A percentile compares a stretch with the other conserved stretches of the same genome.
These are phyloP conservation scores for Lacerta bilineata DNA, from an alignment of 2,797 vertebrate species.

Conservation along the genomic window DNA sequence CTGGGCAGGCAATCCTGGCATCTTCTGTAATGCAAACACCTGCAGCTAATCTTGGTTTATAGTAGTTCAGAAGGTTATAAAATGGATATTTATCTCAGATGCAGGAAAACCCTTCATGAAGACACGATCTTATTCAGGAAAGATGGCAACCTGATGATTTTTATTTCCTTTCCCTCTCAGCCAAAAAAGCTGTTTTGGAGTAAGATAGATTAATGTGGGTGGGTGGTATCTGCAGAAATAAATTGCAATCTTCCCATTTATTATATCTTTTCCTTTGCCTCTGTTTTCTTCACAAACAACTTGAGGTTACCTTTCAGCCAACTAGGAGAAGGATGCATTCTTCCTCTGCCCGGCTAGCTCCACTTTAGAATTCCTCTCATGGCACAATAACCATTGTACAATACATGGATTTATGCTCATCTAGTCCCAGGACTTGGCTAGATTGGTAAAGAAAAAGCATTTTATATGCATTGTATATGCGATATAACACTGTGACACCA, in stretches of 20 bases:
- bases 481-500: too few relatives aligned
- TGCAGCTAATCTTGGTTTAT: not conserved
- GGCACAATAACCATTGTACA: not conserved
- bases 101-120: not conserved
- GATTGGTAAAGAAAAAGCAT: too few relatives aligned
- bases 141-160: not conserved
- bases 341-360: not conserved
- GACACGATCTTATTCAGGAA: not conserved
- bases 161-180: not conserved
- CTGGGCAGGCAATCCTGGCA: not conserved
- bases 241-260: not conserved
- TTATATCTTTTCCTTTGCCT: not conserved
- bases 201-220: not conserved
- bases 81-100: not conserved
- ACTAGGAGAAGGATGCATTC: not conserved
- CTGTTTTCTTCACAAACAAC: too few relatives aligned
- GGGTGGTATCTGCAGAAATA: not conserved
- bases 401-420: not conserved
- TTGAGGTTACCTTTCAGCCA: not conserved
- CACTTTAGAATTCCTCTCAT: constrained; percentile 5
- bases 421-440: not conserved
- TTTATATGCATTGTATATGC: too few relatives aligned
- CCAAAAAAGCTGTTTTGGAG: not conserved
- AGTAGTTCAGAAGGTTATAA: not conserved
- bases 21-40: not conserved